Base-by-base conservation (phyloP, 2,113 vertebrate species). In the Triplophysa tibetana region DNA sequence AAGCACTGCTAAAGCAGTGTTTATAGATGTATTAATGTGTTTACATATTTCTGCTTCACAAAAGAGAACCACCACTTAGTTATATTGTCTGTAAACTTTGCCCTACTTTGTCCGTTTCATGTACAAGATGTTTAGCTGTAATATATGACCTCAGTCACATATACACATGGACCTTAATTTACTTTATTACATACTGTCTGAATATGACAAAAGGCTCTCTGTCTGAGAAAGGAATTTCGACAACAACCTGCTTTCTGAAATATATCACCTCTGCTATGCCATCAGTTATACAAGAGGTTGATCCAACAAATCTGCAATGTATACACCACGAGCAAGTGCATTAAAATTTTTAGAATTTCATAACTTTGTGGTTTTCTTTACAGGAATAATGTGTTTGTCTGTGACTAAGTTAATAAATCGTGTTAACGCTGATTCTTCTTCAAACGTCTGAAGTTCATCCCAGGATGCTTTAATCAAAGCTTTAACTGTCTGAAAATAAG, bases 31-130 rank as follows among this genome's bases (percentile, higher is more conserved):
- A 75, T 48, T 75, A 63, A 63, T 48, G 41, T 75, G 73, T 75
- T 75, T 75, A 62, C 72, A 75, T 75, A 75, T 26, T 74, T 74
- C 54, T 61, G n/a, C n/a, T 73, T 73, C 33, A 73, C 33, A 60
- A 73, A 23, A 58, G 33, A 73, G 70, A 61, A 74, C 33, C 54
- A 43, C 54, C 33, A 61, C 54, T 74, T 61, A 61, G 54, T 60
- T 43, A 17, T 10, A 61, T 60, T 74, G 70, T 74, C 54, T 74
- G 41, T 43, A 61, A 74, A 74, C 33, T 2, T 72, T 43, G 54
- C 13, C 13, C 60, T 60, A 48, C 23, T 75, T 43, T 8, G 23
- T 75, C 73, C 17, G 8, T 63, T 29, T 75, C 17, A 19, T 19
- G 58, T 23, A 63, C 60, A 63, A 63, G 41, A 61, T 75, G 73